phyloP scores from a whole-genome alignment of 1,140 invertebrate genomes.

The Drosophila nasuta region DNA sequence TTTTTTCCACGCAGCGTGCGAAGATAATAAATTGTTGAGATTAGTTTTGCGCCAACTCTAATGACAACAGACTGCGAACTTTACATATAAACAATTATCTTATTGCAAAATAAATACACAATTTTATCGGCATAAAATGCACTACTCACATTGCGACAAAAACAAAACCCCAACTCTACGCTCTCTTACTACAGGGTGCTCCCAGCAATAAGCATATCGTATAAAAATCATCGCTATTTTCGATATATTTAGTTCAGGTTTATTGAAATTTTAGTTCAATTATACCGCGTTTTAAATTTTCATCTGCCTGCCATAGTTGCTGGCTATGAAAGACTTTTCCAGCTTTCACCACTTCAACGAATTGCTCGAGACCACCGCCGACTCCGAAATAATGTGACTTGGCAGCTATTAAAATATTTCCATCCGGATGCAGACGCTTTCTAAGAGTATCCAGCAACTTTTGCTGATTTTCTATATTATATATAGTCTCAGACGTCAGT shows the following conservation, averaged over 20 bases:
- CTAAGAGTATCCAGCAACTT: constrained; percentile 91
- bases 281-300: constrained; percentile 87
- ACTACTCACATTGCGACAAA: constrained; percentile 45
- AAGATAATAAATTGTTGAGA: constrained; percentile 43
- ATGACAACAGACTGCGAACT: not conserved
- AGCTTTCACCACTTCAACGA: constrained; percentile 88
- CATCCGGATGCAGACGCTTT: constrained; percentile 88
- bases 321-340: constrained; percentile 86
- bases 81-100: constrained; percentile 3
- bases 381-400: constrained; percentile 97
- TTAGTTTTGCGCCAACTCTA: constrained; percentile 22
- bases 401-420: constrained; percentile 90
- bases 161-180: constrained; percentile 40
- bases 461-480: constrained; percentile 91
- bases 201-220: not conserved
- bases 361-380: constrained; percentile 91
- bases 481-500: constrained; percentile 96
- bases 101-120: constrained; percentile 8
- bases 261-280: constrained; percentile 85
- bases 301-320: constrained; percentile 87
- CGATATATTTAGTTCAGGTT: constrained; percentile 22
- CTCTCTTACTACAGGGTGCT: constrained; percentile 35
- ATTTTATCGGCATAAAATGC: constrained; percentile 21
- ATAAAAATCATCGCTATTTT: constrained; percentile 7
- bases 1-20: constrained; percentile 55